Evolutionary conservation across 1,140 invertebrate species (phyloP).

Genomic region (Eufriesea mexicana): DNA sequence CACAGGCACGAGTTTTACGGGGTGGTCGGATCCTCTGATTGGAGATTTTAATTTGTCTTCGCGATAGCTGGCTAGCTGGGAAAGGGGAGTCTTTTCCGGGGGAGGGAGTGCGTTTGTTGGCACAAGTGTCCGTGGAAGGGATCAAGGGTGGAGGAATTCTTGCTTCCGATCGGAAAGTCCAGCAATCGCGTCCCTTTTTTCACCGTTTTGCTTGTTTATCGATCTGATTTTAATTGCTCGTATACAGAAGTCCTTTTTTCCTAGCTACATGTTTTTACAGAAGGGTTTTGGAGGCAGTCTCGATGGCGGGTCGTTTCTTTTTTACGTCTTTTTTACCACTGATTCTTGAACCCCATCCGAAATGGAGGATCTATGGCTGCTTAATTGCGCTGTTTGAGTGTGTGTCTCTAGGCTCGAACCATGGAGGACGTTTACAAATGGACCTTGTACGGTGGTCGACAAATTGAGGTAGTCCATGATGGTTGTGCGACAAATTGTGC

Average conservation of each 20-base stretch:
- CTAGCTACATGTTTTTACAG: not conserved
- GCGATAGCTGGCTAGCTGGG: not conserved
- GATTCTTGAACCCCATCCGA: not conserved
- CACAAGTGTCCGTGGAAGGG: too few species aligned
- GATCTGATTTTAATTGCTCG: not conserved
- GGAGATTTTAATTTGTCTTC: constrained; percentile 17
- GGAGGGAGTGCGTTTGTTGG: not conserved
- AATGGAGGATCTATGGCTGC: too few species aligned
- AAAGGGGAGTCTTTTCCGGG: not conserved
- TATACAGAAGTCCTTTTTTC: too few species aligned
- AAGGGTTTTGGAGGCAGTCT: not conserved
- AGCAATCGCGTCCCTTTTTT: not conserved
- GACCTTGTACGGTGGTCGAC: not conserved
- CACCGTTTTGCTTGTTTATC: not conserved
- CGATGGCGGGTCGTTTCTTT: not conserved
- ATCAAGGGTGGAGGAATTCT: not conserved
- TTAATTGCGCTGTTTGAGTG: too few species aligned
- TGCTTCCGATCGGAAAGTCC: too few species aligned
- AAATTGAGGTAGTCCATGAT: too few species aligned
- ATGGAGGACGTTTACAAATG: not conserved
- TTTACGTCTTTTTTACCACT: not conserved
- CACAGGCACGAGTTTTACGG: not conserved
- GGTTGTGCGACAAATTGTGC: too few species aligned
- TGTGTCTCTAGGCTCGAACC: too few species aligned
- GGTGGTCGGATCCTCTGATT: constrained; percentile 26